Evolutionary conservation across 2,113 vertebrate species (phyloP), one percentile per base, ranked within the genome.

Genomic region (Hydrolagus affinis): DNA sequence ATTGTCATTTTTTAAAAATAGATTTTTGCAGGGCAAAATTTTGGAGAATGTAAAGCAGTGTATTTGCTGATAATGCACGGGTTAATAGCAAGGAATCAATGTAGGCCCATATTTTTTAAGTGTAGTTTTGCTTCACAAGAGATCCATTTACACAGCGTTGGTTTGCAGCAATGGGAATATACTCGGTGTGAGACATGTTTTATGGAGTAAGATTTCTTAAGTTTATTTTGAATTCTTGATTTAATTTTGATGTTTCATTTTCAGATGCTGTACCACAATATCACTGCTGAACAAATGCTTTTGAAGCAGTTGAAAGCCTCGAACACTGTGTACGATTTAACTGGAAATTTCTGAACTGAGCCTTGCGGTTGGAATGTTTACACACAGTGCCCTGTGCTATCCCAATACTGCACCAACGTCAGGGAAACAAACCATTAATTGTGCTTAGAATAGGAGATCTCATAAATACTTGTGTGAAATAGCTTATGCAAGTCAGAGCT

Each of bases 251-350:
- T 32, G 62, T 83, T 83, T 8, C 17, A 66, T 89, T 86, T 90
- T 73, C 88, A 95, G 94, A 95, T 91, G 87, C 90, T 89, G 3
- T 95, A 95, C 85, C 94, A 95, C 86, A 92, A 95, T 69, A 91
- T 95, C 88, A 89, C 87, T 0, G 93, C 93, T 0, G 94, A 95
- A 28, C 93, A 95, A 87, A 91, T 89, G 10, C 93, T 95, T 90
- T 86, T 95, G 89, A 93, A 93, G 87, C 87, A 92, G 70, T 92
- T 95, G 88, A 90, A 92, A 90, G 91, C 94, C 87, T 92, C 90
- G 78, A 92, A 92, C 73, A 92, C 91, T 74, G 92, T 95, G 70
- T 91, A 92, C 85, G 92, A 93, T 87, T 89, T 95, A 90, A 94
- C 93, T 71, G 85, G 57, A 85, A 59, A 57, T 14, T 72, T 59